Evolutionary conservation across 1,140 invertebrate genomes (phyloP), one percentile per base, ranked within the genome.

Genomic region (Tetranychus cinnabarinus): DNA sequence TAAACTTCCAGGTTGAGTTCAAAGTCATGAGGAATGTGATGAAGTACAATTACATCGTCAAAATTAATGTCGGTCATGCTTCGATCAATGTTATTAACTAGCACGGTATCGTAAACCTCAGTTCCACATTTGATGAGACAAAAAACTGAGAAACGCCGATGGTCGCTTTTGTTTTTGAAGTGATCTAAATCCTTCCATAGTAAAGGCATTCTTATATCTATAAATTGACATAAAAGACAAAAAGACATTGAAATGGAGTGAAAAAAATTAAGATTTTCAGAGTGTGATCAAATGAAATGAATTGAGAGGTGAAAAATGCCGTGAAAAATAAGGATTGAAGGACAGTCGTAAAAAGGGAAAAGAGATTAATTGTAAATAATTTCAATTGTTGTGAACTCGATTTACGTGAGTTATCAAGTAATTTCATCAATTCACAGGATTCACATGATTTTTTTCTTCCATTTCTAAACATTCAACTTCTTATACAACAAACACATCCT

Each of bases 181-280:
- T 83, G 80, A 68, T 83, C 81, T 0, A 77, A 77, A 68, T 83
- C 81, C 61, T 80, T 77, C 81, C 81, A 84, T 72, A 83, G 82
- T 39, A 84, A 68, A 0, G 82, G 82, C 66, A 84, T 79, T 39
- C 82, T 72, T 7, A 84, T 71, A 68, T 84, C 81, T 61, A 13
- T 23, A 23, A 23, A 23, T 23, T 23, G 23, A 23, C 23, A 23
- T 23, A 23, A 23, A 23, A 23, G 23, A 23, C 23, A 23, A 23
- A 23, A 23, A 23, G 23, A 23, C 23, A 23, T 23, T 37, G 39
- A 15, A 57, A 36, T 33, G 4, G 35, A 55, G 31, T 2, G 37
- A 63, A n/a, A 2, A 62, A 35, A 47, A n/a, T 1, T 7, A 58
- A 42, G 34, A 2, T 8, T 35, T 42, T 42, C 39, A 23, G 23